These are phyloP conservation scores for Jacana jacana DNA, from an alignment of 2,113 vertebrate species.

Conservation along the genomic window DNA sequence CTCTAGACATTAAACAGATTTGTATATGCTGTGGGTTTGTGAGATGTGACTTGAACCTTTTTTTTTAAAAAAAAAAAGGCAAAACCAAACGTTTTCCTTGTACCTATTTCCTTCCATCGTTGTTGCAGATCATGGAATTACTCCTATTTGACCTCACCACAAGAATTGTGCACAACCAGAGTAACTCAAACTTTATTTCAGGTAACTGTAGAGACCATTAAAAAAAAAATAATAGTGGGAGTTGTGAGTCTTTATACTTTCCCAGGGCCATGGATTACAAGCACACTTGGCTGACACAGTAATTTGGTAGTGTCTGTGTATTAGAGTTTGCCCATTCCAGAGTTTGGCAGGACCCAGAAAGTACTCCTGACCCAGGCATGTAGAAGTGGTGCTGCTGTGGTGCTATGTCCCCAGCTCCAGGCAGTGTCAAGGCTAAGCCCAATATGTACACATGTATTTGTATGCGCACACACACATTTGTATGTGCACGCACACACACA, in stretches of 20 bases:
- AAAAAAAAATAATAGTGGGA: neutral
- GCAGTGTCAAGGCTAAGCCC: neutral
- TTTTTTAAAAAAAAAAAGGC: neutral
- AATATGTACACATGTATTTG: fast-evolving
- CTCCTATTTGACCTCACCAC: neutral
- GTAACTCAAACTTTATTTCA: neutral
- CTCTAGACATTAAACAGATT: neutral
- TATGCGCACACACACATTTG: neutral
- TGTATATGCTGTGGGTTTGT: neutral
- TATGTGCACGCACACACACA: neutral
- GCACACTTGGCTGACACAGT: neutral
- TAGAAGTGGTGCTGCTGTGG: no score
- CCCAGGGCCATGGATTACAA: neutral
- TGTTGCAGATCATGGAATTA: neutral
- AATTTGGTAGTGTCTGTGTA: neutral
- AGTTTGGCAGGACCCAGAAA: fast-evolving
- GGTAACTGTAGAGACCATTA: neutral
- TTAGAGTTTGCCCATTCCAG: neutral
- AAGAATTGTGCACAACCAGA: neutral
- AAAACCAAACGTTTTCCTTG: neutral
- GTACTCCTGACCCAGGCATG: neutral
- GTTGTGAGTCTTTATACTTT: neutral
- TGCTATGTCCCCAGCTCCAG: neutral
- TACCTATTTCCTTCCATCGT: neutral
- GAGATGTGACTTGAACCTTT: neutral